Conservation (phyloP, 1,140 invertebrate genomes). For the Aphelenchoides avenae region DNA sequence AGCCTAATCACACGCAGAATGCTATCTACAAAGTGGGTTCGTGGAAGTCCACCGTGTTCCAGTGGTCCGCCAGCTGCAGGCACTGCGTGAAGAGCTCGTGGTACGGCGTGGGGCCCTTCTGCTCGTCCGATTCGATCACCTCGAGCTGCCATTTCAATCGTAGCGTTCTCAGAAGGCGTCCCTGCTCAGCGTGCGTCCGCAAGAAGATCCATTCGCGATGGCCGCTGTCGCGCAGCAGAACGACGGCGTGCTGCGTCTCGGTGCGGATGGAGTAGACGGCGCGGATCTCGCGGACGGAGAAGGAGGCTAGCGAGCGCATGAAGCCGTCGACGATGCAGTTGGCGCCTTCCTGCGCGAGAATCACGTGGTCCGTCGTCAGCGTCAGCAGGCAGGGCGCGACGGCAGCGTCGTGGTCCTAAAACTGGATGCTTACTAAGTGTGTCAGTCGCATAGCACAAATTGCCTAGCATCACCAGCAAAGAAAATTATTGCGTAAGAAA, state of each 20-base stretch:
- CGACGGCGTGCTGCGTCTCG: conserved; percentile 1
- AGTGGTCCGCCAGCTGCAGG: conserved; percentile 20
- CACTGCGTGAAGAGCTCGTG: conserved; percentile 27
- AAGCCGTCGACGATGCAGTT: conserved; percentile 39
- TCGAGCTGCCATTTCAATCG: conserved; percentile 17
- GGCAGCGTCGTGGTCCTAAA: conserved; percentile 17
- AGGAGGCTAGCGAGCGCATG: conserved; percentile 22
- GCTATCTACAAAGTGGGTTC: too few relatives aligned
- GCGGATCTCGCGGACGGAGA: conserved; percentile 21
- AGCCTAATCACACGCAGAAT: too few relatives aligned
- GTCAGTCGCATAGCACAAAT: background rate
- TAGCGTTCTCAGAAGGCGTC: conserved; percentile 7
- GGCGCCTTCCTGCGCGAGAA: conserved; percentile 39
- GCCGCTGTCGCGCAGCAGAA: conserved; percentile 11
- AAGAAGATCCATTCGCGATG: conserved; percentile 30
- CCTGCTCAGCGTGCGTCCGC: conserved; percentile 23
- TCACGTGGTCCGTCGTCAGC: conserved; percentile 19
- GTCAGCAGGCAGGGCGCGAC: conserved; percentile 30
- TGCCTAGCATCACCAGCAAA: too few relatives aligned
- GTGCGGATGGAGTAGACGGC: conserved; percentile 11
- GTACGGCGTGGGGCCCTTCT: background rate
- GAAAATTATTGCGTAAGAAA: too few relatives aligned
- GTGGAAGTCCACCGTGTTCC: too few relatives aligned
- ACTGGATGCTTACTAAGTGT: background rate
- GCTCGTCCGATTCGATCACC: conserved; percentile 17